Base-by-base conservation (phyloP, 1,140 invertebrate genomes). In the Parapsyche elsis region DNA sequence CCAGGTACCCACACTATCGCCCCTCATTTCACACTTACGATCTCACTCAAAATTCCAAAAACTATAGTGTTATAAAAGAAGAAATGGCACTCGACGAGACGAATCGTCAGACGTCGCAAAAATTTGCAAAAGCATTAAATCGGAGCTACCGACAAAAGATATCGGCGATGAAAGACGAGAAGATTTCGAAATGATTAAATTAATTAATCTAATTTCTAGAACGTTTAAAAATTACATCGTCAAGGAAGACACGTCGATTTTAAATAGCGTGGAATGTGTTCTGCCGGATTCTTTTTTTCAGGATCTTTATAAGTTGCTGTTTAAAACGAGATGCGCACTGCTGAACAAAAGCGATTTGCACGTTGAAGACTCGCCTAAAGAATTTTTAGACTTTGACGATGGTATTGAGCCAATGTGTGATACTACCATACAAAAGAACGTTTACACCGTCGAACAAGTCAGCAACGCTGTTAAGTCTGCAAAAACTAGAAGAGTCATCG, bases 1-100 rank as follows among this genome's bases (percentile, higher is more conserved):
- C 49, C 79, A 83, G 81, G 81, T 83, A 57, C 71, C 49, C 79
- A 59, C 76, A 76, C 76, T 80, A 59, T 45, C 76, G 76, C 46
- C 81, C 78, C 53, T 83, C 81, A 53, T 83, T 75, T 80, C 57
- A 83, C 59, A 70, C 74, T 10, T 76, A 75, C 24, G 74, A 44
- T 45, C 75, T 67, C 53, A 44, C 38, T 45, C 49, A 80, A 24
- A 74, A 38, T 61, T 30, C 16, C 19, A 38, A n/a, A n/a, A n/a
- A 14, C 59, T 9, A 26, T 61, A 49, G 9, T 24, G 30, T 23
- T 10, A 38, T 46, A 9, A 19, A 21, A 59, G 74, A 76, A 76
- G 77, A 71, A 53, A 23, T 21, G 9, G 21, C 26, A 64, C n/a
- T 38, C 7, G 76, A 67, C 2, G 38, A 4, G 57, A 64, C 7